A percentile compares a stretch with the other conserved stretches of the same genome.
Conservation (phyloP, 1,140 invertebrate species). For the Pissodes strobi region DNA sequence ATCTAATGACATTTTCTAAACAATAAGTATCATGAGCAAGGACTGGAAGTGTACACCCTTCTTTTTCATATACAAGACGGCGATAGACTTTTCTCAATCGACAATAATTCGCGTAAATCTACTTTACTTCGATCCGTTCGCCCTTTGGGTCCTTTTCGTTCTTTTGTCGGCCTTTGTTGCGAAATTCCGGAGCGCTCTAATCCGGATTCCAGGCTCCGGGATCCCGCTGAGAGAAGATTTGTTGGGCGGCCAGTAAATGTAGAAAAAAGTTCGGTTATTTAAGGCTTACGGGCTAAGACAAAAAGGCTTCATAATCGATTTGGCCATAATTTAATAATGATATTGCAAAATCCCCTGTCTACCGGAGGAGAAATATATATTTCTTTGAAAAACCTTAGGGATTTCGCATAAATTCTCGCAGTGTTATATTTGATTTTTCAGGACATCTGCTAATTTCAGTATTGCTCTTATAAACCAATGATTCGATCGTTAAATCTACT, state of each 20-base stretch:
- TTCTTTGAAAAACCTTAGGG: too few species aligned
- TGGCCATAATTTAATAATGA: too few species aligned
- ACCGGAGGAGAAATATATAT: too few species aligned
- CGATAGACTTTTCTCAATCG: constrained; percentile 29
- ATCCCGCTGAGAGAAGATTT: constrained; percentile 16
- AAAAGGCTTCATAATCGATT: not conserved
- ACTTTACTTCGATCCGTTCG: constrained; percentile 23
- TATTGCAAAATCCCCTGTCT: too few species aligned
- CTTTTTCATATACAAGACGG: not conserved
- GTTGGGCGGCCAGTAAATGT: not conserved
- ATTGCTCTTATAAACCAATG: too few species aligned
- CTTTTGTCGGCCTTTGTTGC: constrained; percentile 29
- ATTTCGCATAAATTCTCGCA: too few species aligned
- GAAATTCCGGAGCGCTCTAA: constrained; percentile 22
- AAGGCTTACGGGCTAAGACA: not conserved
- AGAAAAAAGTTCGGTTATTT: constrained; percentile 10
- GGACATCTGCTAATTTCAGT: too few species aligned
- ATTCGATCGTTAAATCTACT: too few species aligned
- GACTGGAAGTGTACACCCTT: not conserved
- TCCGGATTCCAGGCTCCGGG: constrained; percentile 21
- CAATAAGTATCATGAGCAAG: too few species aligned
- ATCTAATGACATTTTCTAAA: too few species aligned
- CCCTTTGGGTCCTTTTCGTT: constrained; percentile 20
- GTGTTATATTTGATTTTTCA: too few species aligned
- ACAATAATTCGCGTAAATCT: constrained; percentile 29